phyloP scores from a whole-genome alignment of 2,888 invertebrate genomes.

The Phalera bucephala region DNA sequence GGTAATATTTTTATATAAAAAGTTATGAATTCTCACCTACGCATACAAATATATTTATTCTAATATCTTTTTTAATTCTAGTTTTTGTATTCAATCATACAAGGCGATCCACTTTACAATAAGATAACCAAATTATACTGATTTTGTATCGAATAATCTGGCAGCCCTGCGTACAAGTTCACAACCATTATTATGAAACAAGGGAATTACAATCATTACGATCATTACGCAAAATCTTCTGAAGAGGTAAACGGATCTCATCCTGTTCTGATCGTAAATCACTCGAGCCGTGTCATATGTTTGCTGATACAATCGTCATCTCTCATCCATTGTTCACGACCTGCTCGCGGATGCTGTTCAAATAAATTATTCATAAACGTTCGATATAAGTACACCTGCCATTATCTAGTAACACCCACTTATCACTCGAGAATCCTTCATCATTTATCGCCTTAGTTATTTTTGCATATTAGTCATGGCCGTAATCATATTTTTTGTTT shows the following conservation, averaged over 20 bases:
- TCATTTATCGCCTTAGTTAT: no score
- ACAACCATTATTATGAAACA: slow-evolving; percentile 19
- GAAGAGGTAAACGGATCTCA: slow-evolving; percentile 36
- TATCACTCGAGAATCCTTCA: slow-evolving; percentile 7
- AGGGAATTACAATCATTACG: slow-evolving; percentile 36
- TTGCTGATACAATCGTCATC: slow-evolving; percentile 58
- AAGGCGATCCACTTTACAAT: no score
- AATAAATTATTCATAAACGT: slow-evolving; percentile 63
- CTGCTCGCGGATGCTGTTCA: slow-evolving; percentile 52
- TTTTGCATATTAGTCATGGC: no score
- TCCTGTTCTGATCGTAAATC: slow-evolving; percentile 54
- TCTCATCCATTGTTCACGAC: slow-evolving; percentile 65
- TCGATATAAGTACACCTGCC: slow-evolving; percentile 19
- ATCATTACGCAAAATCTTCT: slow-evolving; percentile 33
- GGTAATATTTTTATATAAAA: no score
- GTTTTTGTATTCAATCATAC: no score
- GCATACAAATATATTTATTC: no score
- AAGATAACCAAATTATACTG: no score
- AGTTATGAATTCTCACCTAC: no score
- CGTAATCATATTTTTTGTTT: no score
- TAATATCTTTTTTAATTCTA: no score
- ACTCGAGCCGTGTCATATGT: slow-evolving; percentile 43
- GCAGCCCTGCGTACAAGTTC: no score
- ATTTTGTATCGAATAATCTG: no score
- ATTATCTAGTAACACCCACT: slow-evolving; percentile 9